These are phyloP conservation scores for Sciaenops ocellatus DNA, from an alignment of 2,797 vertebrate genomes.

Conservation along the genomic window DNA sequence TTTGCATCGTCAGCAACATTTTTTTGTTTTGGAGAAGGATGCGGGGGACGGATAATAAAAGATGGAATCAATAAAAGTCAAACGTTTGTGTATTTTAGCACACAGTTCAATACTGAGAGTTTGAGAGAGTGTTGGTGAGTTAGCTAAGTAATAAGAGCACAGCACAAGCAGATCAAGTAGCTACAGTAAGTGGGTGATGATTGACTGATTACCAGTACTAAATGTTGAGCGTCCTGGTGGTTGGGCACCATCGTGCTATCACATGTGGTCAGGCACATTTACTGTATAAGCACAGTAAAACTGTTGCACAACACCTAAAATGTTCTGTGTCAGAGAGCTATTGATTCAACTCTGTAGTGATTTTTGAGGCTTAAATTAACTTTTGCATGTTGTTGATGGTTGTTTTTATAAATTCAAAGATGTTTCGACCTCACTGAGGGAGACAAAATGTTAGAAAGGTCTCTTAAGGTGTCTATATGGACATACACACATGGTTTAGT, in stretches of 20 bases:
- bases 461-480: neutral
- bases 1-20: too few species aligned
- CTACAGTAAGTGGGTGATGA: neutral
- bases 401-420: neutral
- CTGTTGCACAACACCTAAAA: too few species aligned
- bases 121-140: neutral
- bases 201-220: neutral
- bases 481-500: neutral
- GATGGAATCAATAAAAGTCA: neutral
- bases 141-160: neutral
- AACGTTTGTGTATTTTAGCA: neutral
- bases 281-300: too few species aligned
- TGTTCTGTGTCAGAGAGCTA: too few species aligned
- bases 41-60: neutral
- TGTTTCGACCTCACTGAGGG: neutral
- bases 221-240: neutral
- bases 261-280: neutral
- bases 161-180: conserved; percentile 3
- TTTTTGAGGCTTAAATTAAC: neutral
- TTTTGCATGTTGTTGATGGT: neutral
- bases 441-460: neutral
- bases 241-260: neutral
- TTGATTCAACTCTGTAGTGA: neutral
- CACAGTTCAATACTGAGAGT: neutral
- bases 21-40: neutral